Percentiles rank a stretch among this genome's conserved stretches.
Conservation (phyloP, 2,797 vertebrate species). For the Enteromius viviparus region DNA sequence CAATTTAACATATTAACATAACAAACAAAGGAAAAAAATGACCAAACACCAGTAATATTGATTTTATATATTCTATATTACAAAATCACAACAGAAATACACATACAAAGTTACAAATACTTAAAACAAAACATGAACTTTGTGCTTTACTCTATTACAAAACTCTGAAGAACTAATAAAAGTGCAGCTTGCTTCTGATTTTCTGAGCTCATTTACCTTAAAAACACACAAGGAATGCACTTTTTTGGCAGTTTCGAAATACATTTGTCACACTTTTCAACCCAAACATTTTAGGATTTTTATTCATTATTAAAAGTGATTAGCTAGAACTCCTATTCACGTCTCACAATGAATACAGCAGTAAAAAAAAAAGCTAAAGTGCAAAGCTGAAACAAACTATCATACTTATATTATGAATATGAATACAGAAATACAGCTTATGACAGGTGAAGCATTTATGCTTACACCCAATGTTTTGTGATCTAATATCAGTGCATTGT, state of each 20-base stretch:
- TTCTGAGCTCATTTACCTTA: not conserved
- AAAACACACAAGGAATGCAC: not conserved
- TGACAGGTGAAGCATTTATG: not conserved
- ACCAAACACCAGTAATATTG: conserved; percentile 2
- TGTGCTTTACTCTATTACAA: conserved; percentile 16
- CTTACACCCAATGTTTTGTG: not conserved
- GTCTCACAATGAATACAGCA: conserved; percentile 15
- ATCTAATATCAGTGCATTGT: conserved; percentile 15
- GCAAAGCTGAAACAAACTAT: conserved; percentile 6
- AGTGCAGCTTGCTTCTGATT: conserved; percentile 25
- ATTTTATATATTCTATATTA: not conserved
- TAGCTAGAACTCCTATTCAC: not conserved
- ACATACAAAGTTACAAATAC: conserved; percentile 3
- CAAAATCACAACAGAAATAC: not conserved
- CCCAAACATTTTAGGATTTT: not conserved
- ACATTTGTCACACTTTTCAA: not conserved
- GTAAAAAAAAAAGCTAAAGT: conserved; percentile 46
- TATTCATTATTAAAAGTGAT: not conserved
- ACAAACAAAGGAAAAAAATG: not conserved
- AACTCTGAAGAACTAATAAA: conserved; percentile 21
- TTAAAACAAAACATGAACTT: conserved; percentile 11
- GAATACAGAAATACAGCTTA: conserved; percentile 35
- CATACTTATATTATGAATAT: not conserved
- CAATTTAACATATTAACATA: not conserved
- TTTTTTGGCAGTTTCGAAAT: conserved; percentile 5